Percentiles rank a stretch among this genome's conserved stretches.
Evolutionary conservation across 2,888 invertebrate genomes (phyloP).

Genomic region (Drosophila robusta): DNA sequence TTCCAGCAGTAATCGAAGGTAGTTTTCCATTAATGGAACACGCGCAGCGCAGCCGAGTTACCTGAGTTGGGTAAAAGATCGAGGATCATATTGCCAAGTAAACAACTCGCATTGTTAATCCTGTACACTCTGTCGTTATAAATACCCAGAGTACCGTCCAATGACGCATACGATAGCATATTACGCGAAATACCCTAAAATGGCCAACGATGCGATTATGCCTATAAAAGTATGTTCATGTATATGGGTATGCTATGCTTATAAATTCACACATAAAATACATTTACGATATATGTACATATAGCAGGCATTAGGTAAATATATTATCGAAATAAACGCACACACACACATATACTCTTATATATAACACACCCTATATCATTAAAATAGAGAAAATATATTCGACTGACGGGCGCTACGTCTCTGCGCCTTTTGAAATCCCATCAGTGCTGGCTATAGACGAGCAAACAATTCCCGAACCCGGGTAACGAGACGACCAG

Average conservation of each 20-base stretch:
- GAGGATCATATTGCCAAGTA: neutral
- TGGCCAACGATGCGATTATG: conserved; percentile 20
- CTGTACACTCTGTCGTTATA: neutral
- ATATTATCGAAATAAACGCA: conserved; percentile 35
- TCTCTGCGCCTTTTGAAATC: conserved; percentile 47
- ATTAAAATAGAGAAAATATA: conserved; percentile 46
- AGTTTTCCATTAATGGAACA: conserved; percentile 10
- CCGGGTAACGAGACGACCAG: conserved; percentile 17
- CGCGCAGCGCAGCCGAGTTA: conserved; percentile 10
- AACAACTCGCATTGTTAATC: neutral
- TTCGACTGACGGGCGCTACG: conserved; percentile 58
- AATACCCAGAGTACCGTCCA: neutral
- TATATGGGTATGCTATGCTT: neutral
- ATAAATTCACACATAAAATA: conserved; percentile 26
- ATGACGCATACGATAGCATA: conserved; percentile 16
- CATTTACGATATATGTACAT: conserved; percentile 26
- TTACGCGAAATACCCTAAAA: conserved; percentile 32
- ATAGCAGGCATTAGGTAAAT: conserved; percentile 20
- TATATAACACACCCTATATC: conserved; percentile 40
- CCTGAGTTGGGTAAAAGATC: conserved; percentile 13
- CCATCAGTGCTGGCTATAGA: conserved; percentile 55
- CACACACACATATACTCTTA: conserved; percentile 11
- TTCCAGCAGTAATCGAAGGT: conserved; percentile 4
- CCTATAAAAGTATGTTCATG: conserved; percentile 10
- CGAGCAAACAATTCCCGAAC: conserved; percentile 28